These are phyloP conservation scores for Babyrousa celebensis DNA, from an alignment of 2,797 vertebrate species.

Conservation along the genomic window DNA sequence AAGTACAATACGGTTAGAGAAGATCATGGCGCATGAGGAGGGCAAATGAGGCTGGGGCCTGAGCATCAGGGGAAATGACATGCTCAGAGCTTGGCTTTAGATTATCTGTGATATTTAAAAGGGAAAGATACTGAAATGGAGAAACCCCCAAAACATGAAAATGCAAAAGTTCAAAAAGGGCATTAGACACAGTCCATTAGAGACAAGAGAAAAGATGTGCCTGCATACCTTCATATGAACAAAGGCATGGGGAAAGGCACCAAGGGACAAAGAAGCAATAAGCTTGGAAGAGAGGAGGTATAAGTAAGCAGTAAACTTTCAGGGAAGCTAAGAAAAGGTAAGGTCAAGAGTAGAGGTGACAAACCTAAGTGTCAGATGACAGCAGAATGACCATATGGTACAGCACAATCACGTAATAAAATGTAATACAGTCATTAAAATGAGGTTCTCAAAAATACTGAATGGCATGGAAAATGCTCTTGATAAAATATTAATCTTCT, in stretches of 20 bases:
- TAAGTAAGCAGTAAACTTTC: not conserved
- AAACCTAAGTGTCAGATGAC: not conserved
- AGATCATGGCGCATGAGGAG: fast-evolving
- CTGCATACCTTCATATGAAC: too few relatives aligned
- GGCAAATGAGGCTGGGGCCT: not conserved
- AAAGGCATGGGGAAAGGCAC: fast-evolving
- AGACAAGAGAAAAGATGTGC: not conserved
- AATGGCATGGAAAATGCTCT: not conserved
- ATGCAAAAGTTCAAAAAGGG: not conserved
- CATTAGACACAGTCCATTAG: fast-evolving
- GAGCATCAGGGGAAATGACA: not conserved
- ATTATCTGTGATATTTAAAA: not conserved
- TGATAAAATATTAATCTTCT: not conserved
- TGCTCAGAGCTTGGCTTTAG: not conserved
- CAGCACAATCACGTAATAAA: not conserved
- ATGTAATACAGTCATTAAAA: not conserved
- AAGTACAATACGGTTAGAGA: fast-evolving
- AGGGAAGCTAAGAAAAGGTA: not conserved
- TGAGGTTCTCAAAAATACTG: not conserved
- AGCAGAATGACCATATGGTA: not conserved
- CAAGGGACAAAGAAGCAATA: not conserved
- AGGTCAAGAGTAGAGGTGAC: too few relatives aligned
- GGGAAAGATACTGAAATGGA: not conserved
- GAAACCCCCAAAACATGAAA: not conserved
- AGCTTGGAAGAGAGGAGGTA: too few relatives aligned